A percentile compares a stretch with the other conserved stretches of the same genome.
Evolutionary conservation across 2,888 invertebrate genomes (phyloP).

Genomic region (Pimpla rufipes): DNA sequence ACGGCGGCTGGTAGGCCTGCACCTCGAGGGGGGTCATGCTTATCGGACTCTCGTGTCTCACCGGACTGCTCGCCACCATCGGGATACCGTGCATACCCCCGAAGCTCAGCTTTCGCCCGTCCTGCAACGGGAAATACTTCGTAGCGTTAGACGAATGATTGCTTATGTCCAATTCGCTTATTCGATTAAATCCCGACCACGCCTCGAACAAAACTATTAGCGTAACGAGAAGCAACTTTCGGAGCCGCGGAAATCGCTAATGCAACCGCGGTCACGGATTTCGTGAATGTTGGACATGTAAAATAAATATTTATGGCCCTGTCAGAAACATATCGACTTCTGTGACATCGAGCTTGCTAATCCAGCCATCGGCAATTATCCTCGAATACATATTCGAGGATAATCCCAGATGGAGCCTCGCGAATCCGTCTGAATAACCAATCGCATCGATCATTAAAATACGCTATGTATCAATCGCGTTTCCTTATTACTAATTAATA

Average conservation of each 20-base stretch:
- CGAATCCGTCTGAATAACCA: background rate
- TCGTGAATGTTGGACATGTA: no score
- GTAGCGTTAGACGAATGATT: conserved; percentile 82
- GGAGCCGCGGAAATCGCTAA: no score
- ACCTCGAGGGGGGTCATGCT: conserved; percentile 96
- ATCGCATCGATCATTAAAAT: background rate
- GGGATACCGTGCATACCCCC: conserved; percentile 98
- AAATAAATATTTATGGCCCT: no score
- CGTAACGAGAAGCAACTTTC: no score
- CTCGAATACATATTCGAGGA: background rate
- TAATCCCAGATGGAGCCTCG: no score
- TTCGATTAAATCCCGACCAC: background rate
- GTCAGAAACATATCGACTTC: no score
- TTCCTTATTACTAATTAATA: conserved; percentile 63
- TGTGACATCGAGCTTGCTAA: background rate
- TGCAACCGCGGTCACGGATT: no score
- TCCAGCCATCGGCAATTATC: background rate
- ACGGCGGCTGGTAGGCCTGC: conserved; percentile 97
- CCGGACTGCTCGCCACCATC: conserved; percentile 98
- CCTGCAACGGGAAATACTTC: conserved; percentile 89
- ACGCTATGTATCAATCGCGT: background rate
- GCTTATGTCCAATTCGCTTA: background rate
- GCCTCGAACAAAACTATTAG: background rate
- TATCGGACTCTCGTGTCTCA: conserved; percentile 94
- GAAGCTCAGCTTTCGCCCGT: conserved; percentile 97